phyloP scores from a whole-genome alignment of 2,797 vertebrate genomes.

The Argyrosomus regius region DNA sequence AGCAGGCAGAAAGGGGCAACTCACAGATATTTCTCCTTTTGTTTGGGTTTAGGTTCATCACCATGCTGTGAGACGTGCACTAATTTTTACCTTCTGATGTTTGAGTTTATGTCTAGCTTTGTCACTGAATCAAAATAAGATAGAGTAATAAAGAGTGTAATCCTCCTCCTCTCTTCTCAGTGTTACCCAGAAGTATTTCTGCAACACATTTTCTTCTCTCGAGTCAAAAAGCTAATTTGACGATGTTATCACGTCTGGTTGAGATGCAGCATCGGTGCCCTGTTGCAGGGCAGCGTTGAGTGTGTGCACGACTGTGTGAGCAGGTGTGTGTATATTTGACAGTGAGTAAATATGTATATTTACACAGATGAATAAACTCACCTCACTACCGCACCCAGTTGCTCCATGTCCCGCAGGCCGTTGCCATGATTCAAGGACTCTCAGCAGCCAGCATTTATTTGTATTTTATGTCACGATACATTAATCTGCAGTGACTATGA shows the following conservation, averaged over 20 bases:
- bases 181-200: conserved; percentile 14
- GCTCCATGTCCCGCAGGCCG: conserved; percentile 35
- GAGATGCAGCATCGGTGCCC: conserved; percentile 19
- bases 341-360: conserved; percentile 57
- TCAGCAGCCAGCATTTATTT: conserved; percentile 52
- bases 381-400: conserved; percentile 42
- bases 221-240: conserved; percentile 32
- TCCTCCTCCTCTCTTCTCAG: conserved; percentile 13
- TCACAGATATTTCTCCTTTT: conserved; percentile 41
- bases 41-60: conserved; percentile 3
- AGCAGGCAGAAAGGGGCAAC: conserved; percentile 43
- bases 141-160: not conserved
- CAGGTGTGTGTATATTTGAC: conserved; percentile 22
- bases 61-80: not conserved
- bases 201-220: conserved; percentile 15
- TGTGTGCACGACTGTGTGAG: conserved; percentile 17
- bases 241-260: conserved; percentile 21
- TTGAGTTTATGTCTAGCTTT: conserved; percentile 3
- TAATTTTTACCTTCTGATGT: conserved; percentile 5
- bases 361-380: conserved; percentile 58
- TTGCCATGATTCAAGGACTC: conserved; percentile 33
- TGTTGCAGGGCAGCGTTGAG: not conserved
- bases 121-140: conserved; percentile 4
- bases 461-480: conserved; percentile 42
- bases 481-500: conserved; percentile 38